Conservation (phyloP, 2,888 invertebrate genomes). For the Brachycybe producta region DNA sequence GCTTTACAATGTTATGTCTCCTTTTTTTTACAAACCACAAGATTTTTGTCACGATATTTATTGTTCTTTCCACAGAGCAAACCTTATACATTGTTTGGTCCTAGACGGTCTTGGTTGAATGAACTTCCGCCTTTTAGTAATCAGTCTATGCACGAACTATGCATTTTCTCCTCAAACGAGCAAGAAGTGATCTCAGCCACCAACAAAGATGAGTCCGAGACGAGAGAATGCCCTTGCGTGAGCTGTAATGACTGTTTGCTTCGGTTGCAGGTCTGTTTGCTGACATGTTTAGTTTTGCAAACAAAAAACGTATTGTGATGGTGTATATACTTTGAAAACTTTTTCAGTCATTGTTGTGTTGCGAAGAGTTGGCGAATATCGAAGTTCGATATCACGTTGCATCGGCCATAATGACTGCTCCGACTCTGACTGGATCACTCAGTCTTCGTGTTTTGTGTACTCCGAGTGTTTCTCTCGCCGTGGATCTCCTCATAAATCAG, state of each 20-base stretch:
- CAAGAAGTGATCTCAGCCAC: too few relatives aligned
- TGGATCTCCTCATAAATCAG: conserved; percentile 2
- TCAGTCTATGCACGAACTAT: too few relatives aligned
- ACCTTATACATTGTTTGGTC: conserved; percentile 22
- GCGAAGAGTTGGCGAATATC: background rate
- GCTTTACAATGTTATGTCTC: too few relatives aligned
- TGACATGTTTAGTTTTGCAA: background rate
- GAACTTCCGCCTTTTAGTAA: conserved; percentile 25
- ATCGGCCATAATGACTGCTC: background rate
- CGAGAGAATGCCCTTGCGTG: conserved; percentile 23
- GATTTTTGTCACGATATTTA: too few relatives aligned
- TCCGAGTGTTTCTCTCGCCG: background rate
- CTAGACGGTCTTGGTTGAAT: conserved; percentile 22
- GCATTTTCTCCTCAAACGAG: too few relatives aligned
- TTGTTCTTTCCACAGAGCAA: conserved; percentile 15
- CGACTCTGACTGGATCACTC: conserved; percentile 8
- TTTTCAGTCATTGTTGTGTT: conserved; percentile 10
- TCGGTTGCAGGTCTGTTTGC: conserved; percentile 20
- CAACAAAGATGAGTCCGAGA: too few relatives aligned
- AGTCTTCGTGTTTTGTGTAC: conserved; percentile 8
- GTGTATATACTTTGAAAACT: background rate
- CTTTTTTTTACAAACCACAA: too few relatives aligned
- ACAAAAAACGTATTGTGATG: background rate
- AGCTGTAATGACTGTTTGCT: conserved; percentile 24
- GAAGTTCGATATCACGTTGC: conserved; percentile 3